Percentiles rank a stretch among this genome's conserved stretches.
Conservation (phyloP, 2,113 vertebrate genomes). For the Hippocampus guttulatus region DNA sequence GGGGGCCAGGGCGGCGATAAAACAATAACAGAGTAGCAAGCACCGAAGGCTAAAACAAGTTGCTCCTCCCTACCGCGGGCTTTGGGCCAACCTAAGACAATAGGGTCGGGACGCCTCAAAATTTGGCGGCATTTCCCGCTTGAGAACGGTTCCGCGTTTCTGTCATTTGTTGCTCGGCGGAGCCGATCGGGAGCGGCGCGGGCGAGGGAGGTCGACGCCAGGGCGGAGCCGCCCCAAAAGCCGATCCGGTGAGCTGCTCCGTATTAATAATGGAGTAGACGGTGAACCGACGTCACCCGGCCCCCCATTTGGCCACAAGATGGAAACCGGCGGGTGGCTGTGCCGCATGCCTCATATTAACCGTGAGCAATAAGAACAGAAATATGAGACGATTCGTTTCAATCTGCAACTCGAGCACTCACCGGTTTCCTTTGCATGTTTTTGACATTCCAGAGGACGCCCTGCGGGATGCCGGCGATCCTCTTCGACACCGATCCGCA, state of each 20-base stretch:
- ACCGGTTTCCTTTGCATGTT: background rate
- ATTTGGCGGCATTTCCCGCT: background rate
- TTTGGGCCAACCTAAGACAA: no score
- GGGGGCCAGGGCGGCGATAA: no score
- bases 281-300: no score
- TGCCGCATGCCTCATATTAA: no score
- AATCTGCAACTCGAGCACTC: background rate
- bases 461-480: constrained; percentile 33
- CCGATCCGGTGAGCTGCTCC: background rate
- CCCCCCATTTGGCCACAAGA: no score
- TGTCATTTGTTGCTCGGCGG: background rate
- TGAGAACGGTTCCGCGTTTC: background rate
- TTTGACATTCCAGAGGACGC: background rate
- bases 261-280: background rate
- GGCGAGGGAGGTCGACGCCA: background rate
- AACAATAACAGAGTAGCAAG: no score
- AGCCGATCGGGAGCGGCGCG: no score
- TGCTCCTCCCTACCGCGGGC: no score
- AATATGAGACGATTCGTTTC: background rate
- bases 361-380: no score
- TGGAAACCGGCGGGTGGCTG: no score
- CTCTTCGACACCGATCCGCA: constrained; percentile 16
- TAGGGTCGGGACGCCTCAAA: no score
- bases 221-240: background rate
- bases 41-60: no score